These are phyloP conservation scores for Linnaemya tessellans DNA, from an alignment of 2,888 invertebrate genomes.

Conservation along the genomic window DNA sequence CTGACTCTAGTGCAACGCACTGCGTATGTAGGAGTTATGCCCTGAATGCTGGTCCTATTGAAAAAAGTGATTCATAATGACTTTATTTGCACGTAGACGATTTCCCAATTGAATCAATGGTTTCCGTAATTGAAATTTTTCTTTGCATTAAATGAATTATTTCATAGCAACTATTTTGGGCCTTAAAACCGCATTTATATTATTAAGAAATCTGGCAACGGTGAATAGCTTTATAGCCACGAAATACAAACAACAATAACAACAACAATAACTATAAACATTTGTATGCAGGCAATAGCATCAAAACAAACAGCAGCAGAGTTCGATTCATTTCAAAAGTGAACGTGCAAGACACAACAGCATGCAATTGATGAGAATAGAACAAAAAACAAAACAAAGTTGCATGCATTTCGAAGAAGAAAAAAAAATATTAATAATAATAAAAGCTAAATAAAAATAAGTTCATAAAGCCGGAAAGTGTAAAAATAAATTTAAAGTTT, in stretches of 20 bases:
- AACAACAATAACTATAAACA: constrained; percentile 27
- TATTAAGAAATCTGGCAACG: constrained; percentile 22
- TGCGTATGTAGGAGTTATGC: too few species aligned
- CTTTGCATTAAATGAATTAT: too few species aligned
- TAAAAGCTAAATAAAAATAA: not conserved
- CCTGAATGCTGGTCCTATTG: too few species aligned
- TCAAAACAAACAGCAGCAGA: constrained; percentile 49
- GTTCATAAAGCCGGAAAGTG: not conserved
- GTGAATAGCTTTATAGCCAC: not conserved
- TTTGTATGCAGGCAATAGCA: constrained; percentile 42
- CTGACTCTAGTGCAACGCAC: too few species aligned
- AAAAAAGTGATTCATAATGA: too few species aligned
- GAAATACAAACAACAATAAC: constrained; percentile 1
- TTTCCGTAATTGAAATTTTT: too few species aligned
- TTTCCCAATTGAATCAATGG: too few species aligned
- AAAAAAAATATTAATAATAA: constrained; percentile 5
- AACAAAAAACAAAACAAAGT: not conserved
- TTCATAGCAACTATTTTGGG: too few species aligned
- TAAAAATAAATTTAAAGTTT: not conserved
- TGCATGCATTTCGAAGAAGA: not conserved
- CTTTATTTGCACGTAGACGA: too few species aligned
- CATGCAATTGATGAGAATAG: constrained; percentile 8
- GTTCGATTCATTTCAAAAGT: constrained; percentile 57
- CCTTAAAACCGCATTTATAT: not conserved
- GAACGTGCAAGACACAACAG: constrained; percentile 57